Conservation (phyloP, 1,140 invertebrate species). For the Druon quercuslanigerum region DNA sequence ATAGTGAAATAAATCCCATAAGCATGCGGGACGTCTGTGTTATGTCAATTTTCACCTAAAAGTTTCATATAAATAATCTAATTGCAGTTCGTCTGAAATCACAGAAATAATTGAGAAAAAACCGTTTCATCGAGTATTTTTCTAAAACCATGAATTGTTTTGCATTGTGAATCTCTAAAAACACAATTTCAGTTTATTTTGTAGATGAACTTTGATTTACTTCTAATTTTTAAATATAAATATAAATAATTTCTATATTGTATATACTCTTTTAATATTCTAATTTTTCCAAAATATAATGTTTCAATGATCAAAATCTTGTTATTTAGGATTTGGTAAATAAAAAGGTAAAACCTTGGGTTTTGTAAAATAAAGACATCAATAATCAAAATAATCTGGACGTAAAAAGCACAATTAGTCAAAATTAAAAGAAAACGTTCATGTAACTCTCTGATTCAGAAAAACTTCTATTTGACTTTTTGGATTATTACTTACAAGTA, state of each 20-base stretch:
- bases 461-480: background rate
- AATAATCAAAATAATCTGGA: conserved; percentile 12
- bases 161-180: background rate
- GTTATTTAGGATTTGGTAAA: background rate
- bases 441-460: conserved; percentile 8
- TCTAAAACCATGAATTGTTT: conserved; percentile 5
- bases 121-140: background rate
- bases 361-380: conserved; percentile 10
- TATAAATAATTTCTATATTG: no score
- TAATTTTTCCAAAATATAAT: background rate
- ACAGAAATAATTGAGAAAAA: conserved; percentile 31
- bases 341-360: background rate
- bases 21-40: conserved; percentile 69
- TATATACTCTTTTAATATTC: no score
- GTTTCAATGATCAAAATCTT: background rate
- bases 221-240: no score
- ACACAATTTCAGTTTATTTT: no score
- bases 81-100: conserved; percentile 30
- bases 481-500: background rate
- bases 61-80: conserved; percentile 3
- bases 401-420: conserved; percentile 22
- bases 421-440: conserved; percentile 8
- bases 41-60: conserved; percentile 32
- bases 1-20: conserved; percentile 71
- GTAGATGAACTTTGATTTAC: no score